Conservation (phyloP, 2,113 vertebrate species). For the Thamnophis sirtalis region DNA sequence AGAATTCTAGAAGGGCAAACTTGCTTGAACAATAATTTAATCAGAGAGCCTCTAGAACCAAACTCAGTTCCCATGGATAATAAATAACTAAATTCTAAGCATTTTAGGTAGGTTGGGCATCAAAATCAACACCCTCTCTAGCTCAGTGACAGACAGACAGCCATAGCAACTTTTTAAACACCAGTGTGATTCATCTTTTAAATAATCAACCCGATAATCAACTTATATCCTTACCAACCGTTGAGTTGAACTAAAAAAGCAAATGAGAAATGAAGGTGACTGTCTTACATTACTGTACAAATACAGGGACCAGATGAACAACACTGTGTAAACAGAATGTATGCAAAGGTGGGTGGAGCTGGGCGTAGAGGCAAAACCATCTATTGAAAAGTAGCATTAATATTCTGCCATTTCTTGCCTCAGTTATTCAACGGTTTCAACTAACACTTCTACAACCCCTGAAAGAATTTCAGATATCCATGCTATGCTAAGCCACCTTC, state of each 20-base stretch:
- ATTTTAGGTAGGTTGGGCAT: neutral
- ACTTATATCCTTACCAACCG: rapidly evolving
- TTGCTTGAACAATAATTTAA: neutral
- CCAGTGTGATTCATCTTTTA: neutral
- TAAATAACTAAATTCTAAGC: neutral
- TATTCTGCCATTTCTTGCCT: neutral
- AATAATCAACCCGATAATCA: neutral
- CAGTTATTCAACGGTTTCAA: too few relatives aligned
- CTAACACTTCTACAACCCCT: neutral
- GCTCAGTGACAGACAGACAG: neutral
- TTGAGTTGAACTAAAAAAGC: constrained; percentile 7
- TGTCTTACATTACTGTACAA: neutral
- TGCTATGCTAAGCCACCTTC: neutral
- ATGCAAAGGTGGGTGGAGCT: neutral
- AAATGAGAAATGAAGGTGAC: neutral
- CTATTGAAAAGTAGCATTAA: neutral
- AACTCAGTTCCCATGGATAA: neutral
- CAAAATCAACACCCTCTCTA: neutral
- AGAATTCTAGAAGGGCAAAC: neutral
- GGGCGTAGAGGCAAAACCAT: neutral
- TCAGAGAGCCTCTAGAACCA: neutral
- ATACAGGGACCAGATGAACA: neutral
- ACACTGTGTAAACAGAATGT: neutral
- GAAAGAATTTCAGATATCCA: neutral
- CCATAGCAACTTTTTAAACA: neutral